Percentiles rank a stretch among this genome's conserved stretches.
These are phyloP conservation scores for Micrastur ruficollis DNA, from an alignment of 2,797 vertebrate genomes.

Conservation along the genomic window DNA sequence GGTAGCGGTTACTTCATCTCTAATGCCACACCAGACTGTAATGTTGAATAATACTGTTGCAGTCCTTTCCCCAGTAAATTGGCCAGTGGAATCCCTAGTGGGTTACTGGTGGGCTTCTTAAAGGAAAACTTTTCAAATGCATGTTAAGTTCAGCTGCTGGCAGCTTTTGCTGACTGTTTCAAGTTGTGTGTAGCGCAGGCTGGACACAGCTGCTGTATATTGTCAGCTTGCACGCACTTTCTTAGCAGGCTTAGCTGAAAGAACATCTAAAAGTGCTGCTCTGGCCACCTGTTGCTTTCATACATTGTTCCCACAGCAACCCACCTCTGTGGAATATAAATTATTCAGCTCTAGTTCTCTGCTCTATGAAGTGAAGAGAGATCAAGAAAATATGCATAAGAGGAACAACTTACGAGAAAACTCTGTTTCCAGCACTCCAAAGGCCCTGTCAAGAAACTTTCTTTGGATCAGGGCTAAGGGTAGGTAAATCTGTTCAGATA, in stretches of 20 bases:
- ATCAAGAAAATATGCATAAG: background rate
- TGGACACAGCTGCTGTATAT: slow-evolving; percentile 2
- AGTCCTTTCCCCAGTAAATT: background rate
- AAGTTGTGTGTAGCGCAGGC: background rate
- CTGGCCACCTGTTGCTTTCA: background rate
- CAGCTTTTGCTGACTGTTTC: background rate
- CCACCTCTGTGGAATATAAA: background rate
- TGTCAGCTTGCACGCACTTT: background rate
- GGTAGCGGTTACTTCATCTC: background rate
- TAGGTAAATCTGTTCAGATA: background rate
- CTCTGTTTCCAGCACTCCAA: background rate
- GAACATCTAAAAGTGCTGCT: background rate
- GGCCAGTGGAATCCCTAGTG: background rate
- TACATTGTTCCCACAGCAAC: slow-evolving; percentile 4
- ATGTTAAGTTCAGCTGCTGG: background rate
- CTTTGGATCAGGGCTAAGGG: background rate
- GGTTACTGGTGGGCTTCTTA: background rate
- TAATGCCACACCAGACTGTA: background rate
- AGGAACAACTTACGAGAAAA: background rate
- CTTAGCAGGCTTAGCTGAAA: slow-evolving; percentile 28
- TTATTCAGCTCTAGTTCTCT: background rate
- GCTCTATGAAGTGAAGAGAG: background rate
- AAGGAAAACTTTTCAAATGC: background rate
- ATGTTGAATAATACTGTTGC: background rate
- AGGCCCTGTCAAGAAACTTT: background rate